phyloP scores from a whole-genome alignment of 2,888 invertebrate genomes.

The Embidobia sp. region DNA sequence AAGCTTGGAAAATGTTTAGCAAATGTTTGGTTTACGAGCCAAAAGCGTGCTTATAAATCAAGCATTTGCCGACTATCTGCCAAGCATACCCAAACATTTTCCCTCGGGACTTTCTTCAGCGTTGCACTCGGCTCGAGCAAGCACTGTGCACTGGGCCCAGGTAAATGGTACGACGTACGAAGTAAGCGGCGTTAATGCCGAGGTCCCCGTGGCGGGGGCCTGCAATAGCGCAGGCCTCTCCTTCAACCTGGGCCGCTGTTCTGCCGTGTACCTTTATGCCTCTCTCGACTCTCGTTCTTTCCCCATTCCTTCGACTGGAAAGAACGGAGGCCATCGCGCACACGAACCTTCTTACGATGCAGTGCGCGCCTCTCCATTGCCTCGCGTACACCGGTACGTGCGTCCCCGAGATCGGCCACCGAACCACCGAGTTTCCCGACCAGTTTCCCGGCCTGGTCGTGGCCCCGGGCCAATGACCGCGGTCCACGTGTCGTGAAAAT shows the following conservation, averaged over 20 bases:
- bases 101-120: no score
- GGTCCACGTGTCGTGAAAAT: no score
- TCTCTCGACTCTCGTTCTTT: conserved; percentile 53
- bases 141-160: conserved; percentile 2
- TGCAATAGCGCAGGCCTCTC: conserved; percentile 25
- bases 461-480: neutral
- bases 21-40: no score
- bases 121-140: no score
- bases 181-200: conserved; percentile 41
- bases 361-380: conserved; percentile 77
- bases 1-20: no score
- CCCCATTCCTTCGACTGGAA: conserved; percentile 77
- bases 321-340: conserved; percentile 76
- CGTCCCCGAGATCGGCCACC: conserved; percentile 4
- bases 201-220: conserved; percentile 32
- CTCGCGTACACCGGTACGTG: conserved; percentile 76
- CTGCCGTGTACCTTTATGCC: conserved; percentile 30
- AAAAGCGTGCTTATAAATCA: no score
- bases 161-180: conserved; percentile 43
- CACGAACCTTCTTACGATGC: conserved; percentile 79
- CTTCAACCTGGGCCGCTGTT: conserved; percentile 32
- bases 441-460: conserved; percentile 2
- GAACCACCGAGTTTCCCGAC: conserved; percentile 6
- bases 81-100: no score
- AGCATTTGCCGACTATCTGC: no score